These are phyloP conservation scores for Julus scandinavius DNA, from an alignment of 2,888 invertebrate genomes.

Conservation along the genomic window DNA sequence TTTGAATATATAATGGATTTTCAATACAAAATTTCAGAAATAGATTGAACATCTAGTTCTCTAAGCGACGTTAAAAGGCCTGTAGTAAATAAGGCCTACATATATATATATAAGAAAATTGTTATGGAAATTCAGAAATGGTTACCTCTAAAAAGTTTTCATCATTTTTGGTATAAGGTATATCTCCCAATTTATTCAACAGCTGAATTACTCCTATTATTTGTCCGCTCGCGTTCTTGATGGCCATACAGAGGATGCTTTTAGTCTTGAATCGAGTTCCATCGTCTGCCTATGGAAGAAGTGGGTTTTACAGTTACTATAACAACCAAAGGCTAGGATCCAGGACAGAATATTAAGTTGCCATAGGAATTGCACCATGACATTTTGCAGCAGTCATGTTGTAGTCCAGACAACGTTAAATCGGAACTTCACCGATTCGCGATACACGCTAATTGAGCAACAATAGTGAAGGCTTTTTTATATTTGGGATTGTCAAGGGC, in stretches of 20 bases:
- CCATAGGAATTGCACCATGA: conserved; percentile 18
- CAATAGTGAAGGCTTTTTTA: background rate
- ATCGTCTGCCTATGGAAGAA: conserved; percentile 72
- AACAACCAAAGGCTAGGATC: conserved; percentile 46
- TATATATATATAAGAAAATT: too few relatives aligned
- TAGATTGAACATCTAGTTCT: too few relatives aligned
- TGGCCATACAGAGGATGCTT: conserved; percentile 94
- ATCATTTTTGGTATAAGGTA: conserved; percentile 92
- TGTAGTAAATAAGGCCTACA: too few relatives aligned
- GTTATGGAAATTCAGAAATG: background rate
- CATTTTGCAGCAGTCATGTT: conserved; percentile 15
- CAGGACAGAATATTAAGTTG: conserved; percentile 43
- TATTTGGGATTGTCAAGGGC: background rate
- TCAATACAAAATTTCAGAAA: too few relatives aligned
- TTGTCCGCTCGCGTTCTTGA: conserved; percentile 89
- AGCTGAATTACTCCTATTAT: conserved; percentile 94
- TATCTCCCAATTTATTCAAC: conserved; percentile 91
- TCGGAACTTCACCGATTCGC: background rate
- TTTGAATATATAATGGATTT: too few relatives aligned
- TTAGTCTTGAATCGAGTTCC: conserved; percentile 85
- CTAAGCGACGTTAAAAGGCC: too few relatives aligned
- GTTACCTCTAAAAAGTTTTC: conserved; percentile 89
- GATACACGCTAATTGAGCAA: background rate
- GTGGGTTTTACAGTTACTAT: conserved; percentile 70
- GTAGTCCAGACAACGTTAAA: conserved; percentile 29